Percentiles rank a stretch among this genome's conserved stretches.
Conservation (phyloP, 1,140 invertebrate species). For the Diprion similis region DNA sequence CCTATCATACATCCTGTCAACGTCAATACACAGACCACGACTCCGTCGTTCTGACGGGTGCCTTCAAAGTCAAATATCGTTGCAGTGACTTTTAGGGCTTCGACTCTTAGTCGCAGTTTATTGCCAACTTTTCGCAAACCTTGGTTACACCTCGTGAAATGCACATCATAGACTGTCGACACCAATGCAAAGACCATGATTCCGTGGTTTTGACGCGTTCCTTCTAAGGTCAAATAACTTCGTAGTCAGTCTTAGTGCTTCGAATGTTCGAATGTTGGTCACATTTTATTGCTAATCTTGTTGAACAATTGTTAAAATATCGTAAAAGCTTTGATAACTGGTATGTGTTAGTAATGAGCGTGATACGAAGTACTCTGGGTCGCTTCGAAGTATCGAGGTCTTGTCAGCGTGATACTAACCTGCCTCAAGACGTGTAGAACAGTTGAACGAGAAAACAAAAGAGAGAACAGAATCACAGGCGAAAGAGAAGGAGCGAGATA, state of each 20-base stretch:
- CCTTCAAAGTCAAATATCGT: slow-evolving; percentile 21
- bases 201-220: slow-evolving; percentile 13
- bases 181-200: slow-evolving; percentile 5
- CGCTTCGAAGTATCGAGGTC: too few species aligned
- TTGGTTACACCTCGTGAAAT: slow-evolving; percentile 10
- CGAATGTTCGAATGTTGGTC: slow-evolving; percentile 22
- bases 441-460: background rate
- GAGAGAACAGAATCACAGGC: background rate
- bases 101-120: slow-evolving; percentile 17
- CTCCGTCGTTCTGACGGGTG: slow-evolving; percentile 11
- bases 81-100: slow-evolving; percentile 17
- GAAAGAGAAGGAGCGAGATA: background rate
- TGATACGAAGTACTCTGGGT: too few species aligned
- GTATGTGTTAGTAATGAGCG: too few species aligned
- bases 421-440: background rate
- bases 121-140: slow-evolving; percentile 19
- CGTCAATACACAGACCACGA: slow-evolving; percentile 12
- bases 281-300: slow-evolving; percentile 11
- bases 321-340: background rate
- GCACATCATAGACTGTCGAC: background rate
- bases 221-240: slow-evolving; percentile 20
- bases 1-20: background rate
- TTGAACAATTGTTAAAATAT: slow-evolving; percentile 13
- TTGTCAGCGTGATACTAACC: too few species aligned
- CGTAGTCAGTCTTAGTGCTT: slow-evolving; percentile 16